A percentile compares a stretch with the other conserved stretches of the same genome.
These are phyloP conservation scores for Cryptoprocta ferox DNA, from an alignment of 2,797 vertebrate genomes.

Conservation along the genomic window DNA sequence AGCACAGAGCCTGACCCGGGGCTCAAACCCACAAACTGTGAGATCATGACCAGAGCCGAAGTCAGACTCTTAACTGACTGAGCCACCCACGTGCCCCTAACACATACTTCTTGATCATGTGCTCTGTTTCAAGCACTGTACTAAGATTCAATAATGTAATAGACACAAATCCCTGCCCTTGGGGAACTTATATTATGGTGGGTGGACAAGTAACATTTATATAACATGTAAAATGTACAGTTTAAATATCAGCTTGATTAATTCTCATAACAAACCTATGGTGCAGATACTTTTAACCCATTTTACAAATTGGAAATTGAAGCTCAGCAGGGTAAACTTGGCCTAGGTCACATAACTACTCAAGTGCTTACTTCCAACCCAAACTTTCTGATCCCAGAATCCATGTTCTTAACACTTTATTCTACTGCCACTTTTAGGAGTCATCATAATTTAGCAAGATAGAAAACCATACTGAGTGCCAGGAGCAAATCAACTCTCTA, in stretches of 20 bases:
- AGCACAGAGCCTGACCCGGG: no score
- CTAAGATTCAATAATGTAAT: not conserved
- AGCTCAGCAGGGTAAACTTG: not conserved
- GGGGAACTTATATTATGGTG: not conserved
- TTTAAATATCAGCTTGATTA: not conserved
- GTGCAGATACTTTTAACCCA: not conserved
- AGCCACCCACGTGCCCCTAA: no score
- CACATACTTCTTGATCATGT: not conserved
- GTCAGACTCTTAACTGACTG: no score
- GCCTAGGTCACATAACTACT: not conserved
- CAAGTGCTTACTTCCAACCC: not conserved
- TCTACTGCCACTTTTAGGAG: not conserved
- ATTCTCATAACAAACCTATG: not conserved
- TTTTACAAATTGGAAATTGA: slow-evolving; percentile 29
- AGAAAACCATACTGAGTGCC: not conserved
- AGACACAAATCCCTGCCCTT: not conserved
- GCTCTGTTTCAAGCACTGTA: not conserved
- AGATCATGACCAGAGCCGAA: no score
- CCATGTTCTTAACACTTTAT: not conserved
- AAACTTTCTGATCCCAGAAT: not conserved
- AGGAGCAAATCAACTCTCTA: not conserved
- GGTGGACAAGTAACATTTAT: not conserved
- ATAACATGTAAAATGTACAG: not conserved
- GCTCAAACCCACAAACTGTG: no score
- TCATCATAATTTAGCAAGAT: not conserved